Conservation (phyloP, 2,888 invertebrate genomes). For the Vanessa cardui region DNA sequence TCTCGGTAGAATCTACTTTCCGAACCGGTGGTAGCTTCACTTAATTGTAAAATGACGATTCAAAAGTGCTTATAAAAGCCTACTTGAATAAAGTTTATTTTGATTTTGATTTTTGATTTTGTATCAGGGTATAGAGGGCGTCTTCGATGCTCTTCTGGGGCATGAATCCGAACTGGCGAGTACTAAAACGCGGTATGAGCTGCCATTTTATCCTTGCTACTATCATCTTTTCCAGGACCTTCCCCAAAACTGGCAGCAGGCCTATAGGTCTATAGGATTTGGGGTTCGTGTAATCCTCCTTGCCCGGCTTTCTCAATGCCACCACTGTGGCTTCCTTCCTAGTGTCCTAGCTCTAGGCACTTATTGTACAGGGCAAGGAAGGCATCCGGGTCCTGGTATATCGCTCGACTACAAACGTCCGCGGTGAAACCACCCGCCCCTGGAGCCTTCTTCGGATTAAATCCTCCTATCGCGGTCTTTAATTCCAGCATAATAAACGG, state of each 20-base stretch:
- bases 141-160: constrained; percentile 34
- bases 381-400: neutral
- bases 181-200: constrained; percentile 15
- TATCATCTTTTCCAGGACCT: constrained; percentile 34
- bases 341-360: too few species aligned
- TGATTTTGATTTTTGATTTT: too few species aligned
- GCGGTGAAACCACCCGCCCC: neutral
- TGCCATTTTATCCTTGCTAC: constrained; percentile 25
- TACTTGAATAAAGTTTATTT: too few species aligned
- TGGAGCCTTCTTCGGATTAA: constrained; percentile 1
- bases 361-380: too few species aligned
- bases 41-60: too few species aligned
- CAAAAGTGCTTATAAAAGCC: too few species aligned
- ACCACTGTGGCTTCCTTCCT: too few species aligned
- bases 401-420: neutral
- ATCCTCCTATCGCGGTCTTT: neutral
- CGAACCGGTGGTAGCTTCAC: too few species aligned
- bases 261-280: constrained; percentile 36
- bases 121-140: too few species aligned
- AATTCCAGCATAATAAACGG: too few species aligned
- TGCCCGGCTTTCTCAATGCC: too few species aligned
- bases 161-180: constrained; percentile 37
- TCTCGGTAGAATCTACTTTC: too few species aligned
- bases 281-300: constrained; percentile 8
- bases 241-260: constrained; percentile 33